Evolutionary conservation across 2,113 vertebrate genomes (phyloP), one percentile per base, ranked within the genome.

Genomic region (Eulemur macaco): DNA sequence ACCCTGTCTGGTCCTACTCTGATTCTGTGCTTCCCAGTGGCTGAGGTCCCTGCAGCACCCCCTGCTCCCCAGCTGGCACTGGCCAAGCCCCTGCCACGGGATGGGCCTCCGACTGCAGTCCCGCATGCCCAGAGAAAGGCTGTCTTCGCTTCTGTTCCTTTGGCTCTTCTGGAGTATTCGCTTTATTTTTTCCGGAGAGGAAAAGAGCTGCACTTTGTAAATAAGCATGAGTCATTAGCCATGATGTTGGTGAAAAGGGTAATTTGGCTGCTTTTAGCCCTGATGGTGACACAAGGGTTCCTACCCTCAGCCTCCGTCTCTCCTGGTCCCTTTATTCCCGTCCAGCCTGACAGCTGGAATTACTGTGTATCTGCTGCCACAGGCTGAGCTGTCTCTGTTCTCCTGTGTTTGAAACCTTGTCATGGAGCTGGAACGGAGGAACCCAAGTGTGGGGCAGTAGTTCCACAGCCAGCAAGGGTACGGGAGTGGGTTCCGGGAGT

Each of bases 181-280:
- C n/a, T 45, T 23, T 42, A 0, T 73, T 20, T 42, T 77, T 89
- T 68, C 39, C 63, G 80, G 25, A 37, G 68, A 83, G n/a, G 69
- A 88, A 34, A 37, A 47, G 60, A 52, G 17, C 73, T 50, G 21
- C 18, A 6, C 37, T 76, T 45, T 81, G 71, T 85, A 95, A 92
- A 89, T 85, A 93, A 91, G 64, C 50, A 71, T 93, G 97, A 97
- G 89, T 97, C 91, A 89, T 39, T 7, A 45, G 50, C 77, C 0
- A 0, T 23, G 85, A 73, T 63, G 88, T 45, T 45, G 34, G 92
- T 34, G 68, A 86, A 80, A 71, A 83, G 96, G 68, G 81, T 86
- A 85, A 96, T 97, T 94, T 95, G 78, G 81, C 93, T 96, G 88
- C 97, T 94, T 96, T 92, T 91, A 97, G 91, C 84, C 81, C 63